Evolutionary conservation across 2,797 vertebrate genomes (phyloP).

Genomic region (Merluccius polli): DNA sequence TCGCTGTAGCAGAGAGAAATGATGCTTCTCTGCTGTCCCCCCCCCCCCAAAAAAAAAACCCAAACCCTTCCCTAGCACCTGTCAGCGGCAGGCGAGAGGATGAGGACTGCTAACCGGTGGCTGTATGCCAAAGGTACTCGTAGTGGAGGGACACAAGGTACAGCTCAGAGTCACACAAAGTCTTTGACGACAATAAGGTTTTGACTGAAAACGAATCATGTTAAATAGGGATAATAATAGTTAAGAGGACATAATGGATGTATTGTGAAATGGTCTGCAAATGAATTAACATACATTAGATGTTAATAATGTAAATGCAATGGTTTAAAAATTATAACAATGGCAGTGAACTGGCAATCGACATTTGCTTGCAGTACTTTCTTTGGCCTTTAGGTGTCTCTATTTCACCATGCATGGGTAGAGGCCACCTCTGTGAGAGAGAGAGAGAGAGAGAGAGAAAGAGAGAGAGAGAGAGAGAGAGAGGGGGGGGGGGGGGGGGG

Average conservation of each 20-base stretch:
- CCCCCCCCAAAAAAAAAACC: constrained; percentile 24
- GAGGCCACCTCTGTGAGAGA: constrained; percentile 6
- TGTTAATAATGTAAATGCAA: constrained; percentile 4
- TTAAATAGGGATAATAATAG: background rate
- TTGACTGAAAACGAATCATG: background rate
- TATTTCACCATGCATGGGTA: constrained; percentile 78
- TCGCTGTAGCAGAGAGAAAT: constrained; percentile 66
- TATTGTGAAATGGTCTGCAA: background rate
- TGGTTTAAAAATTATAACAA: background rate
- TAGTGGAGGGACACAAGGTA: constrained; percentile 19
- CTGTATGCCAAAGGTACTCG: constrained; percentile 28
- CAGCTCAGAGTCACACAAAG: constrained; percentile 2
- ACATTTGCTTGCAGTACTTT: constrained; percentile 43
- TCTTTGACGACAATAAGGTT: background rate
- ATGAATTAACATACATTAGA: background rate
- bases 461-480: background rate
- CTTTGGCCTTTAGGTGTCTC: constrained; percentile 80
- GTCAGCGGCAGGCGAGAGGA: constrained; percentile 51
- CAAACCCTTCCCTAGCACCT: constrained; percentile 49
- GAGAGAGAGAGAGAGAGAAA: constrained; percentile 14
- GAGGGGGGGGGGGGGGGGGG: constrained; percentile 25
- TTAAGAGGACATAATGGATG: background rate
- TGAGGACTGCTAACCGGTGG: constrained; percentile 26
- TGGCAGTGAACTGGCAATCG: constrained; percentile 42
- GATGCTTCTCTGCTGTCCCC: constrained; percentile 60